These are phyloP conservation scores for Mesembrinibis cayennensis DNA, from an alignment of 2,113 vertebrate genomes.

Conservation along the genomic window DNA sequence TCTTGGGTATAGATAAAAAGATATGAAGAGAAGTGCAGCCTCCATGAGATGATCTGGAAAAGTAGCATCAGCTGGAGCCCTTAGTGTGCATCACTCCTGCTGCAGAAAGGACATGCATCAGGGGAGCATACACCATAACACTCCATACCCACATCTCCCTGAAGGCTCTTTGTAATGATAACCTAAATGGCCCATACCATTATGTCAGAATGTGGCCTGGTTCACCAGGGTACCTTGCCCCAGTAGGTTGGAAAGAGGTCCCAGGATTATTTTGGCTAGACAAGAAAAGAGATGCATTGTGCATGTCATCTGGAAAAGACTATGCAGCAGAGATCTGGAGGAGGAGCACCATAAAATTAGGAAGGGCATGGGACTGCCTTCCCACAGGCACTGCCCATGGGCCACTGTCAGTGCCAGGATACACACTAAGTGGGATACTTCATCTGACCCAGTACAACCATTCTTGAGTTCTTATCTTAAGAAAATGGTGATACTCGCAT, in stretches of 20 bases:
- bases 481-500: background rate
- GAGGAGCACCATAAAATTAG: background rate
- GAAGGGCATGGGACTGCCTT: background rate
- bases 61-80: background rate
- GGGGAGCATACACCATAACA: background rate
- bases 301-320: background rate
- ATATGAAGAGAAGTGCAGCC: background rate
- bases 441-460: background rate
- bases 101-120: background rate
- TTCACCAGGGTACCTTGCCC: background rate
- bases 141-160: background rate
- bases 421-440: background rate
- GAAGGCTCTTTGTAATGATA: background rate
- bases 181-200: background rate
- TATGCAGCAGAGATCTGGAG: background rate
- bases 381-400: background rate
- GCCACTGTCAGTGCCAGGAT: background rate
- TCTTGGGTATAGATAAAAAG: background rate
- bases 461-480: background rate
- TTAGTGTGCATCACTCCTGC: background rate
- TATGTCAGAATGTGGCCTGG: background rate
- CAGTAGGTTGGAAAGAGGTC: fast-evolving
- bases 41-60: background rate
- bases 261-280: background rate
- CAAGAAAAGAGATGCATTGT: background rate